phyloP scores from a whole-genome alignment of 2,113 vertebrate species.

The Ranitomeya variabilis region DNA sequence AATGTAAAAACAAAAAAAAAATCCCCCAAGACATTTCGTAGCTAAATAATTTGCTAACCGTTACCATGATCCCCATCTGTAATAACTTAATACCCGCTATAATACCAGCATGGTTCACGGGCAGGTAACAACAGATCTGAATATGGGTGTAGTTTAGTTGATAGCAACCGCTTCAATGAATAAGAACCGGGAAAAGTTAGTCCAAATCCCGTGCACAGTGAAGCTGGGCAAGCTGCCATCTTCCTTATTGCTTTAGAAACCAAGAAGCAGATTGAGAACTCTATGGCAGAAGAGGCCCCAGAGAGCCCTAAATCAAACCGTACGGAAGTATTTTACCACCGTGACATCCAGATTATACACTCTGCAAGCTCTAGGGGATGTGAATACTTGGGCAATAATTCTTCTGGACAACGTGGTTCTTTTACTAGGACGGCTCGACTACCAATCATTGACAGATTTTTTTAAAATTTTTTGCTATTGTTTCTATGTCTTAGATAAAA shows the following conservation, averaged over 20 bases:
- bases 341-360: neutral
- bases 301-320: neutral
- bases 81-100: conserved; percentile 1
- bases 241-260: neutral
- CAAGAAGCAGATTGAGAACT: neutral
- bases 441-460: neutral
- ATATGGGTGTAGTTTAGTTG: neutral
- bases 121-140: neutral
- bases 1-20: no score
- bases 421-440: neutral
- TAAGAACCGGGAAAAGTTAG: neutral
- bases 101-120: neutral
- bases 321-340: neutral
- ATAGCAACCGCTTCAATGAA: conserved; percentile 13
- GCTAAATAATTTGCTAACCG: neutral
- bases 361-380: neutral
- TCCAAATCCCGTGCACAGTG: neutral
- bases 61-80: neutral
- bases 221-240: neutral
- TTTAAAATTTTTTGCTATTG: neutral
- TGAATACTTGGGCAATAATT: neutral
- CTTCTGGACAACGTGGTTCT: neutral
- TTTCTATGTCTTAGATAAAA: neutral
- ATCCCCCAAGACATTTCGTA: no score
- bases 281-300: neutral